Evolutionary conservation across 1,140 invertebrate species (phyloP).

Genomic region (Protaetia brevitarsis): DNA sequence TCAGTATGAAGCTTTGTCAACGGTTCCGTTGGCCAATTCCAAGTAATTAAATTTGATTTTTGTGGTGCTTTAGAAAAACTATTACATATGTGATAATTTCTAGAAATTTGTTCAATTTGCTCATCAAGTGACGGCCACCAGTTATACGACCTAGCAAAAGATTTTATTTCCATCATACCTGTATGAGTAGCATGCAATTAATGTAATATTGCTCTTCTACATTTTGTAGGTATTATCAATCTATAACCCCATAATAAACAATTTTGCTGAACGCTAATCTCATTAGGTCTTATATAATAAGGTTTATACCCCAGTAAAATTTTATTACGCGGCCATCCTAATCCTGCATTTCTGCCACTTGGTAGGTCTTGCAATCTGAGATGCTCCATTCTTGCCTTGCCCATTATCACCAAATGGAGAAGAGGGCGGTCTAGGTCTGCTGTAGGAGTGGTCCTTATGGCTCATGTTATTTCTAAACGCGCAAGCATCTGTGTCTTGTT

Average conservation of each 20-base stretch:
- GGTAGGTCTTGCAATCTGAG: too few relatives aligned
- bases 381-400: too few relatives aligned
- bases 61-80: background rate
- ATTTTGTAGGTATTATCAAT: slow-evolving; percentile 35
- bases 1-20: slow-evolving; percentile 52
- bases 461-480: too few relatives aligned
- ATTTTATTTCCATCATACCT: slow-evolving; percentile 25
- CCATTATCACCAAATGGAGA: too few relatives aligned
- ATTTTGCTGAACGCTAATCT: slow-evolving; percentile 18
- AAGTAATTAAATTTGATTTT: slow-evolving; percentile 15
- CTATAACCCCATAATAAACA: slow-evolving; percentile 39
- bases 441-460: too few relatives aligned
- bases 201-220: slow-evolving; percentile 29
- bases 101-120: slow-evolving; percentile 28
- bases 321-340: background rate
- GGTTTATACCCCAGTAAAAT: background rate
- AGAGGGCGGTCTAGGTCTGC: too few relatives aligned
- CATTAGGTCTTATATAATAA: slow-evolving; percentile 18
- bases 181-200: slow-evolving; percentile 20
- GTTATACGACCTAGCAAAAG: slow-evolving; percentile 13
- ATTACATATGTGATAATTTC: slow-evolving; percentile 25
- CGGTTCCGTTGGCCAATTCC: slow-evolving; percentile 36
- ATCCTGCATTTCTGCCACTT: too few relatives aligned
- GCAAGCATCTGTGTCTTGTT: too few relatives aligned
- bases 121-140: slow-evolving; percentile 32